A percentile compares a stretch with the other conserved stretches of the same genome.
Evolutionary conservation across 2,113 vertebrate genomes (phyloP).

Genomic region (Oriolus oriolus): DNA sequence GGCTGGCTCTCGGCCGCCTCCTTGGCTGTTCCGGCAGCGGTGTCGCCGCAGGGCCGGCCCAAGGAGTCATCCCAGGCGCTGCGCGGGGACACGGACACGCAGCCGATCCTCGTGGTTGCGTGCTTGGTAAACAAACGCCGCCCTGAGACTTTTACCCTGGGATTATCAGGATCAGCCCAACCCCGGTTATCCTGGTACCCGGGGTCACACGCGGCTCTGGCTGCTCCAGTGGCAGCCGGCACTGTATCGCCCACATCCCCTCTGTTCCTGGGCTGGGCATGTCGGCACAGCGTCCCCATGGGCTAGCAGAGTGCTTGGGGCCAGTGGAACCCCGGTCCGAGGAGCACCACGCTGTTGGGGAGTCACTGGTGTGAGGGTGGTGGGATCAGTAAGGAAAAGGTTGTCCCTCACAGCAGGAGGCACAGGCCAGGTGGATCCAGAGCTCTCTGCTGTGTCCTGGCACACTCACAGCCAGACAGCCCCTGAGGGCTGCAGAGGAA

Average conservation of each 20-base stretch:
- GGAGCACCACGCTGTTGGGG: rapidly evolving
- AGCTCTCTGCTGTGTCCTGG: background rate
- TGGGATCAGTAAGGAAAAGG: background rate
- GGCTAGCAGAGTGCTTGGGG: rapidly evolving
- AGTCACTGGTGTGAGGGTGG: background rate
- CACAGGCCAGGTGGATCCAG: background rate
- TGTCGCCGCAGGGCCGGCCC: rapidly evolving
- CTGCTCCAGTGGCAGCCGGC: background rate
- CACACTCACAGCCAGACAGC: rapidly evolving
- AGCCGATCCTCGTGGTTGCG: rapidly evolving
- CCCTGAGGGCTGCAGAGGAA: background rate
- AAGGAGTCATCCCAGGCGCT: rapidly evolving
- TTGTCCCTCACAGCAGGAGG: background rate
- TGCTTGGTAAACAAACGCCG: background rate
- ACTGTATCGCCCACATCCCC: rapidly evolving
- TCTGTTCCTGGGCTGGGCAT: background rate
- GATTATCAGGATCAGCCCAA: background rate
- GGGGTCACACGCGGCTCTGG: rapidly evolving
- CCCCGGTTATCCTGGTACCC: background rate
- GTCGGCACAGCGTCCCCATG: rapidly evolving
- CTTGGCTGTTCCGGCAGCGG: rapidly evolving
- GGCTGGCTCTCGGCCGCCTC: background rate
- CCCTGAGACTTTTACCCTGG: background rate
- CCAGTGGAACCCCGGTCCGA: rapidly evolving
- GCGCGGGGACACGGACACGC: background rate